Conservation (phyloP, 2,113 vertebrate genomes). For the Colius striatus region DNA sequence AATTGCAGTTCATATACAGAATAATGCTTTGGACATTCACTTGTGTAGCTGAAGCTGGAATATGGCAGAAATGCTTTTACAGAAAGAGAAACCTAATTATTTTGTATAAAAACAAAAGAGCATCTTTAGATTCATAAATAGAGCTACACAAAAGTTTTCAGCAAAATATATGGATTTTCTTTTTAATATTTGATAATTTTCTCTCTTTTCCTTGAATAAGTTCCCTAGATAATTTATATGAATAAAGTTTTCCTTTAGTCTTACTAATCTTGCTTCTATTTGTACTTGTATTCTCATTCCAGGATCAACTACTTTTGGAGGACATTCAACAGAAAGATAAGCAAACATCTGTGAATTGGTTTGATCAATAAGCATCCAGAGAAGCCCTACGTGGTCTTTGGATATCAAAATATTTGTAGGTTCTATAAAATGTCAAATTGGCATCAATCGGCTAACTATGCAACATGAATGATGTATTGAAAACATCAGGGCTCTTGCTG, state of each 20-base stretch:
- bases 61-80: not conserved
- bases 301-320: conserved; percentile 47
- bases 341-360: not conserved
- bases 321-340: not conserved
- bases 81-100: not conserved
- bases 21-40: not conserved
- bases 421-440: not conserved
- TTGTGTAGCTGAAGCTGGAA: not conserved
- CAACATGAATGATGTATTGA: not conserved
- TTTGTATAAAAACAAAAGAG: not conserved
- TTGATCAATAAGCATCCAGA: not conserved
- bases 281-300: not conserved
- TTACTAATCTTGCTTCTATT: not conserved
- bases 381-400: not conserved
- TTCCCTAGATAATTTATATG: not conserved
- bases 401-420: not conserved
- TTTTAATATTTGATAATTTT: not conserved
- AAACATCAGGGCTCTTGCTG: not conserved
- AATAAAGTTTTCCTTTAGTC: not conserved
- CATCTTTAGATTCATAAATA: not conserved
- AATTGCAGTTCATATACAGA: not conserved
- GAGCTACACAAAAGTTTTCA: not conserved
- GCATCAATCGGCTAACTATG: not conserved
- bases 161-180: not conserved
- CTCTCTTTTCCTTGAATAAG: not conserved